Percentiles rank a stretch among this genome's conserved stretches.
Evolutionary conservation across 2,113 vertebrate genomes (phyloP).

Genomic region (Hiodon alosoides): DNA sequence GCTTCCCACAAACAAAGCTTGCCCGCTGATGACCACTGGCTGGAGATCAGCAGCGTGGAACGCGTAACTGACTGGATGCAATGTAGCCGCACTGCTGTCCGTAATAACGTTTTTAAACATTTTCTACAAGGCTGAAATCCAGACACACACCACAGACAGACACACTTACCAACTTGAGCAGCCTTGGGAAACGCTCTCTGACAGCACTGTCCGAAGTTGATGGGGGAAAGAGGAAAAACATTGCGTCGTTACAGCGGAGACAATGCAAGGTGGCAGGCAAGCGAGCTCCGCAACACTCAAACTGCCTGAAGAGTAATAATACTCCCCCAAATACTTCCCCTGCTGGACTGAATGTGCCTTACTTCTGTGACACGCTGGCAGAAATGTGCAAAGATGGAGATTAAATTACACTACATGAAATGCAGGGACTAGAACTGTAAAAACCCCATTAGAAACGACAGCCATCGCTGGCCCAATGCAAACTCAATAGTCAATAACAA

Average conservation of each 20-base stretch:
- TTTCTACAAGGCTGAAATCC: too few relatives aligned
- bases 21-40: too few relatives aligned
- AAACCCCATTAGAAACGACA: neutral
- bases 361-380: neutral
- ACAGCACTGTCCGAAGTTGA: constrained; percentile 65
- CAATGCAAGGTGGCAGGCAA: neutral
- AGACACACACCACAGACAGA: neutral
- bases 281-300: neutral
- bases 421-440: neutral
- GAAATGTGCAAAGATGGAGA: neutral
- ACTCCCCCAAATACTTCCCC: too few relatives aligned
- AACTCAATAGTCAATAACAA: neutral
- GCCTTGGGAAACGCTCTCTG: constrained; percentile 78
- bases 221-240: constrained; percentile 36
- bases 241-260: too few relatives aligned
- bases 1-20: neutral
- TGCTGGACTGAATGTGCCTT: too few relatives aligned
- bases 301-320: neutral
- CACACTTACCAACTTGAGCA: constrained; percentile 74
- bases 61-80: too few relatives aligned
- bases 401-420: neutral
- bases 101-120: too few relatives aligned
- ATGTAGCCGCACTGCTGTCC: too few relatives aligned
- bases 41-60: too few relatives aligned
- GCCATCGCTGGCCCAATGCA: too few relatives aligned